Conservation (phyloP, 2,113 vertebrate species). For the Archilochus colubris region DNA sequence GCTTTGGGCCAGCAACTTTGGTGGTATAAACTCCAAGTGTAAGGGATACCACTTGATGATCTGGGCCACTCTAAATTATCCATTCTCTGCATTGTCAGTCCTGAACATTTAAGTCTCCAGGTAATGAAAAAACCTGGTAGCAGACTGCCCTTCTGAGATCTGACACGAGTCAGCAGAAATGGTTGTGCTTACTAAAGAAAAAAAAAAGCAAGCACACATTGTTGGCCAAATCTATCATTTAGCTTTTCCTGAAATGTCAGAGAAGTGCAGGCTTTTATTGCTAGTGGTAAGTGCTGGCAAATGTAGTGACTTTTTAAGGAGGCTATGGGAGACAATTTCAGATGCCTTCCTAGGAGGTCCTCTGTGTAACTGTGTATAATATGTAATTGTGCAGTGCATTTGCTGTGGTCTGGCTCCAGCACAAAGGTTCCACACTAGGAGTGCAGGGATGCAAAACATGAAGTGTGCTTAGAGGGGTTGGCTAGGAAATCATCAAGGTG, state of each 20-base stretch:
- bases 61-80: neutral
- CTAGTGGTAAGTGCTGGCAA: neutral
- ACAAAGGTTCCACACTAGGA: neutral
- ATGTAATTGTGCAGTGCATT: accelerated
- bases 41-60: neutral
- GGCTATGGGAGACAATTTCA: neutral
- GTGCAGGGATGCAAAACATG: neutral
- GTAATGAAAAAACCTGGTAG: neutral
- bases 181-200: neutral
- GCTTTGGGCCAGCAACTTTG: neutral
- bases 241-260: neutral
- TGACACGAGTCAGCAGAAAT: neutral
- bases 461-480: neutral
- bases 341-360: neutral
- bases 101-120: neutral
- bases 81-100: neutral
- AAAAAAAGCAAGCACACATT: neutral
- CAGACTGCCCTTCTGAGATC: neutral
- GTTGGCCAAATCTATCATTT: neutral
- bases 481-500: neutral
- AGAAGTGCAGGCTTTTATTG: neutral
- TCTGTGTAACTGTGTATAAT: neutral
- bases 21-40: neutral
- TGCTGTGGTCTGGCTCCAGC: neutral
- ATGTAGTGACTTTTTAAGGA: neutral